Base-by-base conservation (phyloP, 35 echinoderm and acorn worm genomes). In the Heliocidaris tuberculata region DNA sequence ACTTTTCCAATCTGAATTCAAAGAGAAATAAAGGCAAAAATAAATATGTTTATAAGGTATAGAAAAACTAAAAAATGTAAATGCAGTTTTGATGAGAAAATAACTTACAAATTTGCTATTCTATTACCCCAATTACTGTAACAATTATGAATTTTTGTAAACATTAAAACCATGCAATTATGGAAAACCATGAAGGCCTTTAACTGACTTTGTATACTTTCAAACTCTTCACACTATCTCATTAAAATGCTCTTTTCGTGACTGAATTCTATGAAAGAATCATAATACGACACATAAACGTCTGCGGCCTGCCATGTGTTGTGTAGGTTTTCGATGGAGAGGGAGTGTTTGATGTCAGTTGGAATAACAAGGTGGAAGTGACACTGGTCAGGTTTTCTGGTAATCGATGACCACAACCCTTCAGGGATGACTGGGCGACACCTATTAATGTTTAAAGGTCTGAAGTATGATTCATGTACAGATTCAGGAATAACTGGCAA, bases 331-430 rank as follows among this genome's bases (percentile, higher is more conserved):
- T 15, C 9, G 52, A 15, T 11, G 52, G 52, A 56, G 52, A 56
- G 65, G 65, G 65, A 78, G 65, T 78, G 65, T 78, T 78, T 78
- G 65, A 78, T 78, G 17, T 78, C 65, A 78, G 65, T 9, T 6
- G 27, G 65, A 78, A 78, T 78, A 78, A 78, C 65, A 78, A 78
- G 65, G 65, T 78, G 65, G 65, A 78, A 24, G 19, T 78, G 65
- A 78, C 65, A 78, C 65, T 78, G 65, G 65, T 78, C 65, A 78
- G 65, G 65, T n/a, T 78, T 78, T 78, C 65, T 78, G 65, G 65
- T 78, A 78, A 78, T 78, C 65, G 21, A 78, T 78, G 65, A 78
- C 65, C 65, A 78, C 65, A 78, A 78, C 65, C 65, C 65, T 78
- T 78, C 19, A 78, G 65, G 65, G 65, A 78, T 78, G 65, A 78